Conservation (phyloP, 2,113 vertebrate genomes). For the Pitta sordida region DNA sequence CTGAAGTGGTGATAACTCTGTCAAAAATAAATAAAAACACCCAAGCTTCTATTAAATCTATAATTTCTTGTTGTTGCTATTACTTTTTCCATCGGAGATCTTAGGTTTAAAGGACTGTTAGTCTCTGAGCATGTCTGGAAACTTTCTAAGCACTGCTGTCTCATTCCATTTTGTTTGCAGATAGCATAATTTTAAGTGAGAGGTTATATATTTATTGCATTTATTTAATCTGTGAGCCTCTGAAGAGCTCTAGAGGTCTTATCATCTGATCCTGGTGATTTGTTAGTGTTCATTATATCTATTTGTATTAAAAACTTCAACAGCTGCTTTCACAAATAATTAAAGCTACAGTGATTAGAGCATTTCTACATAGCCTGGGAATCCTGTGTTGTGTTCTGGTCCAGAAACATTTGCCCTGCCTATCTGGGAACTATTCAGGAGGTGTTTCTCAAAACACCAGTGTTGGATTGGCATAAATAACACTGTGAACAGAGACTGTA, state of each 20-base stretch:
- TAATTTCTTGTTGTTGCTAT: background rate
- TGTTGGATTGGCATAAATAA: background rate
- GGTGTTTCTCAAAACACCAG: background rate
- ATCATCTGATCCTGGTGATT: background rate
- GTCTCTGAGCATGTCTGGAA: background rate
- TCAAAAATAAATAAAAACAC: background rate
- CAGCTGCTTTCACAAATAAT: background rate
- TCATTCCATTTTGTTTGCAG: background rate
- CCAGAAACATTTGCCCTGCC: background rate
- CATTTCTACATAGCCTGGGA: background rate
- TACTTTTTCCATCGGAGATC: background rate
- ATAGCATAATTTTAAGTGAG: background rate
- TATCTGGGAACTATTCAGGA: background rate
- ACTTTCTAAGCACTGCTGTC: background rate
- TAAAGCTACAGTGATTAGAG: background rate
- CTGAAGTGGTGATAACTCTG: background rate
- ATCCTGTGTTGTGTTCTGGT: background rate
- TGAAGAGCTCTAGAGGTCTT: background rate
- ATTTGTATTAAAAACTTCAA: background rate
- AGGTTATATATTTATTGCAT: background rate
- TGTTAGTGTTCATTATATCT: background rate
- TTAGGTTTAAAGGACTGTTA: background rate
- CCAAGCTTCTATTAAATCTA: background rate
- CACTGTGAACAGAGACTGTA: background rate
- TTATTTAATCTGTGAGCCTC: background rate